These are phyloP conservation scores for Brachynemurus nebulosus DNA, from an alignment of 2,888 invertebrate species.

Conservation along the genomic window DNA sequence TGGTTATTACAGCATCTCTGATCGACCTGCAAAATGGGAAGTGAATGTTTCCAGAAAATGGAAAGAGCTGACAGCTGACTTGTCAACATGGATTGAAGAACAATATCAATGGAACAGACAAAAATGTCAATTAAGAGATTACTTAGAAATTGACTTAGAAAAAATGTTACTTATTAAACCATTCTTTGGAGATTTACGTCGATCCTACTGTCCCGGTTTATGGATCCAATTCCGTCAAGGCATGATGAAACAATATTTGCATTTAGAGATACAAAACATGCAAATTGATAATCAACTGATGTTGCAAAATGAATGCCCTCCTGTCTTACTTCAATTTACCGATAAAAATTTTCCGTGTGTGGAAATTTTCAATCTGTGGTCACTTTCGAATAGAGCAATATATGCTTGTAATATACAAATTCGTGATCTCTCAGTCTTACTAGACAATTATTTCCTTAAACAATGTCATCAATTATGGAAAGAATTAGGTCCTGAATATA, in stretches of 20 bases:
- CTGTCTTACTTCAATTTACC: constrained; percentile 50
- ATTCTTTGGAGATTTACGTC: constrained; percentile 61
- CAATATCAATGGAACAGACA: constrained; percentile 55
- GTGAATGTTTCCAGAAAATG: constrained; percentile 65
- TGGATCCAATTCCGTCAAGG: constrained; percentile 63
- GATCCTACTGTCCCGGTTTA: constrained; percentile 59
- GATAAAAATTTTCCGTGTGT: constrained; percentile 44
- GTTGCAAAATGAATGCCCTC: constrained; percentile 46
- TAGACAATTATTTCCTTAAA: constrained; percentile 53
- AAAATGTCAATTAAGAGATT: constrained; percentile 62
- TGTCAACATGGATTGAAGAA: constrained; percentile 71
- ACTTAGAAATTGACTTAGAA: constrained; percentile 63
- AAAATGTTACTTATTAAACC: constrained; percentile 82
- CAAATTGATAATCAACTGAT: constrained; percentile 65
- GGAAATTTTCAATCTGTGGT: constrained; percentile 41
- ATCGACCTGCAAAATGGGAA: constrained; percentile 67
- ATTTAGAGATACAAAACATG: constrained; percentile 49
- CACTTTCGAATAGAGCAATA: constrained; percentile 26
- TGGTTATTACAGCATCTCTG: constrained; percentile 49
- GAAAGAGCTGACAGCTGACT: constrained; percentile 62
- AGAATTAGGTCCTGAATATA: constrained; percentile 42
- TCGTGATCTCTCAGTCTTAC: constrained; percentile 51
- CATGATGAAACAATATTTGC: constrained; percentile 47
- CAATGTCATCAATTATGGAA: constrained; percentile 48
- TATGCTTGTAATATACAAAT: constrained; percentile 36